Base-by-base conservation (phyloP, 1,140 invertebrate species). In the Drosophila repleta region DNA sequence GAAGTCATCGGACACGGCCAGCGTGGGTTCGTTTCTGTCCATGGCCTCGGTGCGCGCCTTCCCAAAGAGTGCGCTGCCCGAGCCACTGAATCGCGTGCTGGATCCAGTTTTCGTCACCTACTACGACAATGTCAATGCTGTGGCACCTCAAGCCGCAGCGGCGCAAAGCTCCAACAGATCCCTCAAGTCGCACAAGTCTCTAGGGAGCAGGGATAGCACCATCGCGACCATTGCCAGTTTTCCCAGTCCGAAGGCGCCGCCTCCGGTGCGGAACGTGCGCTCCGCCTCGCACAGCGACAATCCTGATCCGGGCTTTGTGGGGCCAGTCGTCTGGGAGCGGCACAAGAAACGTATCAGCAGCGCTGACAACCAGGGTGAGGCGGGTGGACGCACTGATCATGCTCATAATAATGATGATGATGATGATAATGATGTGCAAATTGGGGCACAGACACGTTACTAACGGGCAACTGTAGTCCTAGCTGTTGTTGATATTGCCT, bases 11-110 rank as follows among this genome's bases (percentile, higher is more conserved):
- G 91, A 92, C 49, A 91, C 85, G 0, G 87, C 80, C 29, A 92
- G 91, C 49, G 91, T 92, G 45, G 91, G 91, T 0, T 92, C 91
- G 1, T 92, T 91, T 43, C 93, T 97, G 2, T 96, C 96, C 0
- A 96, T 97, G 96, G 95, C 95, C 11, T 96, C 96, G 6, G 95
- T 96, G 11, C 95, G 95, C 69, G 94, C 95, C 13, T 97, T 97
- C 87, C 96, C 96, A 20, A 93, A 93, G 67, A 89, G 68, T n/a
- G 49, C 79, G 5, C 55, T 91, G 41, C 91, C 91, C 1, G 96
- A 96, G 82, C 96, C 96, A 0, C 90, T 97, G 8, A 95, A 95
- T 35, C 94, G 95, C 67, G 95, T 96, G n/a, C 92, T 96, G 10
- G 96, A 96, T 82, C 95, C 95, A 3, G 93, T 95, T 0, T 95